Evolutionary conservation across 2,888 invertebrate genomes (phyloP), one percentile per base, ranked within the genome.

Genomic region (Acanthococcus lagerstroemiae): DNA sequence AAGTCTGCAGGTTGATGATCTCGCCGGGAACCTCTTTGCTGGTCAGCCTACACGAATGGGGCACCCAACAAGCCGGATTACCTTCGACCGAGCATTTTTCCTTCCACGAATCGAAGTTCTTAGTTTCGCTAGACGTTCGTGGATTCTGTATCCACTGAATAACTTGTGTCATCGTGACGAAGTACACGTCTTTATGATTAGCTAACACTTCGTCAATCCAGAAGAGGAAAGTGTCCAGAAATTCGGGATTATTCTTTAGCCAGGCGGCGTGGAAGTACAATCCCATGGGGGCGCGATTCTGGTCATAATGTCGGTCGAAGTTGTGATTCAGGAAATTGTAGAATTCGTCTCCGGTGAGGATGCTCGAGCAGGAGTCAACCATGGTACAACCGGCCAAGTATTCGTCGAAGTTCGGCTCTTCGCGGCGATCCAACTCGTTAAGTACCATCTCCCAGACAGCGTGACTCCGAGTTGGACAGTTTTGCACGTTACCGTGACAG

Each of bases 391-490:
- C 93, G 4, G 92, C 89, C 54, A 93, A 79, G 74, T 89, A 88
- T 76, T 93, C 93, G 75, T 93, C 92, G 74, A 88, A 90, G 72
- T 78, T 84, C 0, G 93, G 93, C 75, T 93, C 93, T 76, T 94
- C 93, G 71, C 93, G 84, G 71, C 92, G 85, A 78, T 93, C 93
- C 71, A 93, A 78, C 77, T 94, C 93, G 76, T 94, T 94, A 86
- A 94, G 88, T 44, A 93, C 92, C 90, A 94, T 92, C 77, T 94
- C 93, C 93, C 93, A 94, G 44, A 93, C 92, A 55, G 93, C 92
- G 77, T 93, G 93, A 70, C 90, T 90, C 75, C 92, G 85, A 2
- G 91, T 92, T 12, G 92, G 92, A 75, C 92, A 93, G 75, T 85
- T 90, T 76, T 93, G 93, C 67, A 91, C 78, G 77, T 93, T 93